Percentiles rank a stretch among this genome's conserved stretches.
Conservation (phyloP, 2,888 invertebrate species). For the Tenthredo distinguenda region DNA sequence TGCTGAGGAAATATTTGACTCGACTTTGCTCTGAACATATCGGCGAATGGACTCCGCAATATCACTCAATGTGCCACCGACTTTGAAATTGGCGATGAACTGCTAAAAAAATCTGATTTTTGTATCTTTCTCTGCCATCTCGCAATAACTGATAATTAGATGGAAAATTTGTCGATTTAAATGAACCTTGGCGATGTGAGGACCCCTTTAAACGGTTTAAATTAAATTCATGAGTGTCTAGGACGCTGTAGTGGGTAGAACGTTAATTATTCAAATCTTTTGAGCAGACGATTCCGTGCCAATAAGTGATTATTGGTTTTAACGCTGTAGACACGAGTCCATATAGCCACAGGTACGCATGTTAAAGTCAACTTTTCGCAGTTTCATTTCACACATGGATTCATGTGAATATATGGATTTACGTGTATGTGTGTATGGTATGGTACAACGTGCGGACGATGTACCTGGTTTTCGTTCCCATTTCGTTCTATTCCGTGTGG, state of each 20-base stretch:
- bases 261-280: conserved; percentile 11
- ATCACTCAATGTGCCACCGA: neutral
- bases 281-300: neutral
- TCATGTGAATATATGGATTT: neutral
- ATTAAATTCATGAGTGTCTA: neutral
- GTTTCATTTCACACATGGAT: neutral
- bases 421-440: neutral
- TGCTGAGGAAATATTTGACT: neutral
- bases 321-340: neutral
- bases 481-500: neutral
- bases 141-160: too few relatives aligned
- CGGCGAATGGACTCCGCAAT: neutral
- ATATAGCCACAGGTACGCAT: neutral
- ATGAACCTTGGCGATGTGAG: neutral
- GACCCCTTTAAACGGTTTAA: neutral
- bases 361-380: neutral
- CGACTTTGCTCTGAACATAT: neutral
- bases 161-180: neutral
- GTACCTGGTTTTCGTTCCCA: conserved; percentile 5
- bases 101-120: neutral
- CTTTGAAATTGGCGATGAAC: neutral
- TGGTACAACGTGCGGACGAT: neutral
- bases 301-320: conserved; percentile 1
- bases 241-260: neutral
- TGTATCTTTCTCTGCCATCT: neutral